Conservation (phyloP, 2,888 invertebrate genomes). For the Acrobeloides nanus region DNA sequence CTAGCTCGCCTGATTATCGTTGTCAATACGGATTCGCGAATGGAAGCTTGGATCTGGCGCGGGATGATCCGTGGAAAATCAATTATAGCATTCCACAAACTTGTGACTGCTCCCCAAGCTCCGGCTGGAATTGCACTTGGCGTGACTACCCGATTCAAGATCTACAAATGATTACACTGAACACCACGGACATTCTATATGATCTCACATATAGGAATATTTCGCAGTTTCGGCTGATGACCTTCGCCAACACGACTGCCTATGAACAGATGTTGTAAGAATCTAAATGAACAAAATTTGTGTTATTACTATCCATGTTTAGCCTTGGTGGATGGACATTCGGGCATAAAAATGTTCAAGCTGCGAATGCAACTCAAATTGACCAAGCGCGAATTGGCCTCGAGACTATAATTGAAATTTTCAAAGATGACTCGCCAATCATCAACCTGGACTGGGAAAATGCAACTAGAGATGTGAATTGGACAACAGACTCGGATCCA, state of each 20-base stretch:
- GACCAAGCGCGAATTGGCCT: slow-evolving; percentile 9
- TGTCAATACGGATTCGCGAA: slow-evolving; percentile 2
- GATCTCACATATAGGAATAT: slow-evolving; percentile 34
- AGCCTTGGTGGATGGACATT: slow-evolving; percentile 26
- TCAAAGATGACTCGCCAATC: slow-evolving; percentile 2
- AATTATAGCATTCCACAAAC: slow-evolving; percentile 30
- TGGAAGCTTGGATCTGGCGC: slow-evolving; percentile 2
- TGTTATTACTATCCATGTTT: background rate
- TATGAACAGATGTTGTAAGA: slow-evolving; percentile 2
- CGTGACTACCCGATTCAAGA: slow-evolving; percentile 32
- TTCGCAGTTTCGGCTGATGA: slow-evolving; percentile 36
- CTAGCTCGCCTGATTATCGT: background rate
- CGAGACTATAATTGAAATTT: background rate
- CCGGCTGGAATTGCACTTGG: slow-evolving; percentile 42
- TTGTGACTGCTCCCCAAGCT: slow-evolving; percentile 28
- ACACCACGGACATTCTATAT: slow-evolving; percentile 38
- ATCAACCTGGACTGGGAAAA: slow-evolving; percentile 17
- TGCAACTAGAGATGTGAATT: slow-evolving; percentile 5
- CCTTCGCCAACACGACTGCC: slow-evolving; percentile 23
- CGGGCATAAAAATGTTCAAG: slow-evolving; percentile 21
- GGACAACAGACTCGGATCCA: slow-evolving; percentile 16
- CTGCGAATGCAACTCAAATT: background rate
- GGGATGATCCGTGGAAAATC: slow-evolving; percentile 1
- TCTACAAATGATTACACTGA: slow-evolving; percentile 22
- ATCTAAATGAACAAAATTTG: no score